phyloP scores from a whole-genome alignment of 2,888 invertebrate species.

The Eristalinus aeneus region DNA sequence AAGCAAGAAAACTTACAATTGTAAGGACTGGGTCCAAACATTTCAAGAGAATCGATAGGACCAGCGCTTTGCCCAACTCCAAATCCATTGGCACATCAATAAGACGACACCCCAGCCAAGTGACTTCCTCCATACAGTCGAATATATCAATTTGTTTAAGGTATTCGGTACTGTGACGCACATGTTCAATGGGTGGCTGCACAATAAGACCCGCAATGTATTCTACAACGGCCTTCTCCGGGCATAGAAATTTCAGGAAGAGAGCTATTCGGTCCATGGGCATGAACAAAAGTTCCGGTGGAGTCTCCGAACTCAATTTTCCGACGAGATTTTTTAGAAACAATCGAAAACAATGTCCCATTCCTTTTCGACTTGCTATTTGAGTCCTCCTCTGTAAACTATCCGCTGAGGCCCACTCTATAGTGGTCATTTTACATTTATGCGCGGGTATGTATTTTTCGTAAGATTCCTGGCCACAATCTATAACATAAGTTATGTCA shows the following conservation, averaged over 20 bases:
- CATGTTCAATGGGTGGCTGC: conserved; percentile 89
- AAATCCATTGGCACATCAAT: conserved; percentile 96
- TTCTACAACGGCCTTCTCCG: conserved; percentile 88
- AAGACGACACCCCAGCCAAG: conserved; percentile 88
- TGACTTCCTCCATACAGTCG: conserved; percentile 91
- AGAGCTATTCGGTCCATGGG: conserved; percentile 92
- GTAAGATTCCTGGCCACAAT: conserved; percentile 83
- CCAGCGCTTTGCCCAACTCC: conserved; percentile 92
- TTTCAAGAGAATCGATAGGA: conserved; percentile 93
- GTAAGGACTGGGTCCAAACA: conserved; percentile 96
- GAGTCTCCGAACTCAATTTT: conserved; percentile 85
- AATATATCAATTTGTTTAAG: conserved; percentile 92
- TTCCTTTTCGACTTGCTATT: conserved; percentile 34
- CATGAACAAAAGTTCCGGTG: conserved; percentile 91
- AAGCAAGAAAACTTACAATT: conserved; percentile 91
- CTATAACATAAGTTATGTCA: conserved; percentile 94
- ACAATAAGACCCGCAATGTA: conserved; percentile 91
- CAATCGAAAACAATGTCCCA: conserved; percentile 89
- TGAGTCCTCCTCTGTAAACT: conserved; percentile 84
- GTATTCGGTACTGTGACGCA: conserved; percentile 86
- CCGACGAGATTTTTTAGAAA: conserved; percentile 83
- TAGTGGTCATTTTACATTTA: conserved; percentile 62
- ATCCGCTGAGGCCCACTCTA: conserved; percentile 89
- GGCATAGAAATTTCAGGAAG: conserved; percentile 89
- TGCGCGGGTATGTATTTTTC: conserved; percentile 53